phyloP scores from a whole-genome alignment of 2,113 vertebrate species.

The Ailuropoda melanoleuca region DNA sequence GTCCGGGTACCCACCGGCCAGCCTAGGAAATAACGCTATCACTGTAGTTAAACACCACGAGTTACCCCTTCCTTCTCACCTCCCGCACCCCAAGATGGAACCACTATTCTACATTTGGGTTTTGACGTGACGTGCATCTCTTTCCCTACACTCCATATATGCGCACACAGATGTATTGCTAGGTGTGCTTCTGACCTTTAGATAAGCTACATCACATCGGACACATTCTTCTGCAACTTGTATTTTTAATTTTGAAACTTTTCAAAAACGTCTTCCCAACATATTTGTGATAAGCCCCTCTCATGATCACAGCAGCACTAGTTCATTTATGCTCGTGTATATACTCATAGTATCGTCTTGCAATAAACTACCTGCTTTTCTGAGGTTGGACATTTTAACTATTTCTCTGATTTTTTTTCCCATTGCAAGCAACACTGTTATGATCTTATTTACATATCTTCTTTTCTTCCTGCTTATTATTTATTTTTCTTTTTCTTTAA shows the following conservation, averaged over 20 bases:
- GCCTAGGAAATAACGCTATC: background rate
- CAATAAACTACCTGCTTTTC: background rate
- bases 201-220: background rate
- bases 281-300: background rate
- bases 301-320: background rate
- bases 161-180: background rate
- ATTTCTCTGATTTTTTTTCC: background rate
- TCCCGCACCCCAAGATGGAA: background rate
- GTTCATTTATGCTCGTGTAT: background rate
- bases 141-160: background rate
- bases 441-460: background rate
- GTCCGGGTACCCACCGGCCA: background rate
- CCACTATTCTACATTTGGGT: background rate
- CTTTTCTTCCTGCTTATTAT: background rate
- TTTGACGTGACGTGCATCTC: background rate
- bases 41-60: background rate
- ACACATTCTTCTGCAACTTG: background rate
- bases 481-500: too few relatives aligned
- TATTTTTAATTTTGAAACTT: background rate
- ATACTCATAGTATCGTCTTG: background rate
- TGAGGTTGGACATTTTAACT: background rate
- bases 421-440: background rate
- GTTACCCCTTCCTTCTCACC: background rate
- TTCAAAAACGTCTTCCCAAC: background rate
- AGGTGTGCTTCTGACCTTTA: background rate